Evolutionary conservation across 2,797 vertebrate species (phyloP).

Genomic region (Crypturellus tataupa): DNA sequence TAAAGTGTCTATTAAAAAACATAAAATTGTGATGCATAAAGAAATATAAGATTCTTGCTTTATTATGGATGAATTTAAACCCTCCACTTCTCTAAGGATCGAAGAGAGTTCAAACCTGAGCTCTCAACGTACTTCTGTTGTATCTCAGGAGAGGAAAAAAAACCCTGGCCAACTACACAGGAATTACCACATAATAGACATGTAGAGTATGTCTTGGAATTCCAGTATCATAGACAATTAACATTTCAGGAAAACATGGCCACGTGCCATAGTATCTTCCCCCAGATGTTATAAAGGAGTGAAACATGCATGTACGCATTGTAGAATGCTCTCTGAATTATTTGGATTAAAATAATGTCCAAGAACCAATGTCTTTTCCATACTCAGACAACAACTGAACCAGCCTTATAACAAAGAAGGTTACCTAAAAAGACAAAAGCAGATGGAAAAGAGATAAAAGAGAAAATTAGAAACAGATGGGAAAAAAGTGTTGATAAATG

Average conservation of each 20-base stretch:
- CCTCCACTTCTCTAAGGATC: not conserved
- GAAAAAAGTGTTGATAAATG: not conserved
- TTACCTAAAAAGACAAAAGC: not conserved
- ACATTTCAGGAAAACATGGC: not conserved
- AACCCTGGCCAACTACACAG: not conserved
- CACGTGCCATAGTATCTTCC: not conserved
- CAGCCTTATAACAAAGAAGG: not conserved
- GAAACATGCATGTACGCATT: not conserved
- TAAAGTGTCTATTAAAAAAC: not conserved
- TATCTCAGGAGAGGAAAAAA: not conserved
- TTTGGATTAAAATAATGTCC: not conserved
- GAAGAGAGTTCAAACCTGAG: not conserved
- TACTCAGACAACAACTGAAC: not conserved
- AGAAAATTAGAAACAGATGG: not conserved
- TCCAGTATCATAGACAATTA: not conserved
- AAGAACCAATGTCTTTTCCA: not conserved
- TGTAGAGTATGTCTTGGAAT: not conserved
- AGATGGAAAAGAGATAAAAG: not conserved
- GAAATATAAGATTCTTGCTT: not conserved
- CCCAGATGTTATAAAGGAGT: not conserved
- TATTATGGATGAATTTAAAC: not conserved
- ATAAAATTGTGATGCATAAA: not conserved
- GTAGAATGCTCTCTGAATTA: not conserved
- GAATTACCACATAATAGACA: not conserved
- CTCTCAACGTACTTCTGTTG: not conserved